Percentiles rank a stretch among this genome's conserved stretches.
These are phyloP conservation scores for Prunella fulvescens DNA, from an alignment of 2,113 vertebrate genomes.

Conservation along the genomic window DNA sequence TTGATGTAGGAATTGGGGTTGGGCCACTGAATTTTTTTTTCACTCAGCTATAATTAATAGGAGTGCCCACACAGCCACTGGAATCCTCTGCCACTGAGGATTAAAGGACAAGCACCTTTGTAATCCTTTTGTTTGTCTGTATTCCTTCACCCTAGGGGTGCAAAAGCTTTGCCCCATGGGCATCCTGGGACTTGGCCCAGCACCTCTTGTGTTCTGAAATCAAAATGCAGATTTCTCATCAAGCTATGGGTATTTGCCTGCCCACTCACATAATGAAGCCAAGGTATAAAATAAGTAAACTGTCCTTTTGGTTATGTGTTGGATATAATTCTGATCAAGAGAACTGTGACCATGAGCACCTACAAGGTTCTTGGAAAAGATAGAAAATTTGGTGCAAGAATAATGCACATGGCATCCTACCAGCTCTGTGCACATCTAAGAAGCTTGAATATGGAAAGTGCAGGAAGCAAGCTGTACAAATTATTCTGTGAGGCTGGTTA, in stretches of 20 bases:
- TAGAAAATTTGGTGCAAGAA: background rate
- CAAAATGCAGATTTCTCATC: background rate
- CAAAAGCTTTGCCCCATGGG: background rate
- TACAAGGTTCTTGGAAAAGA: background rate
- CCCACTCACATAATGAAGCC: rapidly evolving
- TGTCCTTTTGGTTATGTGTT: background rate
- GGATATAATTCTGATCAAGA: background rate
- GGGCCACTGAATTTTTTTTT: background rate
- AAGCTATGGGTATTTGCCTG: background rate
- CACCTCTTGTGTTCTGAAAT: background rate
- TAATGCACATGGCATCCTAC: background rate
- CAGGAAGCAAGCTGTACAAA: background rate
- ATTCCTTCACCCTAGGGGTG: background rate
- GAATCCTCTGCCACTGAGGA: background rate
- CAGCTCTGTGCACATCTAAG: background rate
- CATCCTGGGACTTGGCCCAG: background rate
- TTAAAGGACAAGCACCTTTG: background rate
- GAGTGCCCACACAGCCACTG: background rate
- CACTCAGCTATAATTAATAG: background rate
- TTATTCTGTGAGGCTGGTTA: conserved; percentile 3
- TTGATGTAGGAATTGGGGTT: background rate
- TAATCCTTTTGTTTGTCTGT: background rate
- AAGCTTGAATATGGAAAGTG: background rate
- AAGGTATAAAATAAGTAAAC: background rate
- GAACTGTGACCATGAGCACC: background rate